Conservation (phyloP, 1,140 invertebrate genomes). For the Hermetia illucens region DNA sequence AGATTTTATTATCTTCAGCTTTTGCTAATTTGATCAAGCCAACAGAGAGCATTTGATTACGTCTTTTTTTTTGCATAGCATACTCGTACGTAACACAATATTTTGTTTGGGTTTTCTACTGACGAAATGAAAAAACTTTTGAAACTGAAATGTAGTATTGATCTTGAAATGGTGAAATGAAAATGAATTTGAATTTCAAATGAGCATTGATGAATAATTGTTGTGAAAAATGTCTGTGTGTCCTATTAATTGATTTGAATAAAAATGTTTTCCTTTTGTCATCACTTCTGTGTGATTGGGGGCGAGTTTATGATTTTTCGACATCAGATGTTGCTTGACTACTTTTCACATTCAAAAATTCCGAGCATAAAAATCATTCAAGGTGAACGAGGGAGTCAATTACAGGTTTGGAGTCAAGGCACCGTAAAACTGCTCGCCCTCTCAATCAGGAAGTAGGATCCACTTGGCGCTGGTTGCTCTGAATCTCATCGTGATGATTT, state of each 20-base stretch:
- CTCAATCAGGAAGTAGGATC: too few species aligned
- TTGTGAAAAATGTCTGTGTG: not conserved
- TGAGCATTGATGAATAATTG: not conserved
- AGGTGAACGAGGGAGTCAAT: not conserved
- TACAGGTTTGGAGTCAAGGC: not conserved
- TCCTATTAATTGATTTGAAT: not conserved
- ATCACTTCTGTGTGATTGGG: not conserved
- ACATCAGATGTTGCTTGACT: not conserved
- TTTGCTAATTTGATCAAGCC: too few species aligned
- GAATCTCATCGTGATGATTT: too few species aligned
- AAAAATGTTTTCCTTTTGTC: constrained; percentile 1
- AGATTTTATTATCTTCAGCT: too few species aligned
- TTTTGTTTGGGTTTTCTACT: too few species aligned
- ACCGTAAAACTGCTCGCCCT: not conserved
- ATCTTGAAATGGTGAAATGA: too few species aligned
- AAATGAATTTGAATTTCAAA: not conserved
- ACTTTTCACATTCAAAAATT: not conserved
- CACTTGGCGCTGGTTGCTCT: too few species aligned
- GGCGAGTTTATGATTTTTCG: not conserved
- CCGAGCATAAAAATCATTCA: not conserved
- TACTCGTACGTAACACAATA: too few species aligned
- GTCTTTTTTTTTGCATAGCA: too few species aligned
- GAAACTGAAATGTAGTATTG: too few species aligned
- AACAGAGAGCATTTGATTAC: too few species aligned
- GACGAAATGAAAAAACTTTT: too few species aligned